Conservation (phyloP, 2,113 vertebrate species). For the Macrotus californicus region DNA sequence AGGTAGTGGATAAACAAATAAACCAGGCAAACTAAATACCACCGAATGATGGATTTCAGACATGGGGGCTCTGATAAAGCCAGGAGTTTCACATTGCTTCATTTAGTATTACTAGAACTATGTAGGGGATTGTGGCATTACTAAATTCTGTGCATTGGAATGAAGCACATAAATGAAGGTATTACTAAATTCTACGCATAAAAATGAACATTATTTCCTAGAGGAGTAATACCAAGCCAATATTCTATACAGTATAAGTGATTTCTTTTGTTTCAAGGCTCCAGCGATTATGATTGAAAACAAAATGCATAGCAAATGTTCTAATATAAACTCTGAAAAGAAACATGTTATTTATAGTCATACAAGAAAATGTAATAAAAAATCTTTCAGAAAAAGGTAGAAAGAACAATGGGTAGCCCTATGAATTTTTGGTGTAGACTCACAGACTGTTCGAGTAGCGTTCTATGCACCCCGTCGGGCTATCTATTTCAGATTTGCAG, state of each 20-base stretch:
- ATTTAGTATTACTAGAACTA: constrained; percentile 46
- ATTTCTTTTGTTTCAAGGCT: constrained; percentile 31
- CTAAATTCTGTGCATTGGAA: constrained; percentile 54
- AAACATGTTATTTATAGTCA: constrained; percentile 35
- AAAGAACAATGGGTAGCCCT: not conserved
- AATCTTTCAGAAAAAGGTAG: constrained; percentile 18
- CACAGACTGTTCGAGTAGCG: not conserved
- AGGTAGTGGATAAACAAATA: constrained; percentile 67
- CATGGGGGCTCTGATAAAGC: constrained; percentile 29
- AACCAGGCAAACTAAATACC: constrained; percentile 59
- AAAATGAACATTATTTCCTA: constrained; percentile 15
- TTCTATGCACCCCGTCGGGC: not conserved
- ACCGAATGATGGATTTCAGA: constrained; percentile 53
- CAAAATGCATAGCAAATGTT: constrained; percentile 17
- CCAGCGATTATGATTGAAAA: constrained; percentile 34
- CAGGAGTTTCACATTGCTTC: constrained; percentile 36
- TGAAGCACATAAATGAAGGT: not conserved
- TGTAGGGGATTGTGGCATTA: constrained; percentile 34
- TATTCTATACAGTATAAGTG: not conserved
- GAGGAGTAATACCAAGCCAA: not conserved
- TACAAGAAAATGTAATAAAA: not conserved
- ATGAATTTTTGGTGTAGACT: not conserved
- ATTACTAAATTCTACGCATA: constrained; percentile 55
- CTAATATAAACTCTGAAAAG: not conserved
- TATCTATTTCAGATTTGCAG: not conserved